Evolutionary conservation across 2,797 vertebrate genomes (phyloP).

Genomic region (Chaenodraco wilsoni): DNA sequence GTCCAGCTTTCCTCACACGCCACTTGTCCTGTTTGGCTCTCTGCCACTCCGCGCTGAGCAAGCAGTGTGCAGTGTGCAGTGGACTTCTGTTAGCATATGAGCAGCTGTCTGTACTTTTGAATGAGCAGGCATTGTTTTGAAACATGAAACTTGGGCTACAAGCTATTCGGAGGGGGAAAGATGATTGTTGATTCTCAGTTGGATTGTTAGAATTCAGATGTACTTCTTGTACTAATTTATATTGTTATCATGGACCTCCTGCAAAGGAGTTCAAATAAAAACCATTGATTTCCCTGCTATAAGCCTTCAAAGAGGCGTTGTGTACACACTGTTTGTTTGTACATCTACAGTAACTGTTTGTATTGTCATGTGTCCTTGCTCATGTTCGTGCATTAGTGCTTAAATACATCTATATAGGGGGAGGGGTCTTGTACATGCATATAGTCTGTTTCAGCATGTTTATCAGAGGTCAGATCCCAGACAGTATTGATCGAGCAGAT

Average conservation of each 20-base stretch:
- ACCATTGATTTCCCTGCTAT: neutral
- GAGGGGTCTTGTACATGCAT: constrained; percentile 1
- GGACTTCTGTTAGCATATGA: constrained; percentile 11
- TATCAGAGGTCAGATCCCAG: constrained; percentile 47
- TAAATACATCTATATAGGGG: neutral
- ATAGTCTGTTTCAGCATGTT: constrained; percentile 12
- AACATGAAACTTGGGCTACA: constrained; percentile 33
- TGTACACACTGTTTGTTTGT: neutral
- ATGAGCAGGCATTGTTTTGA: constrained; percentile 21
- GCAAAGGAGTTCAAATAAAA: neutral
- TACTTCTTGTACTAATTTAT: neutral
- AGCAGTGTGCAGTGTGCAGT: constrained; percentile 6
- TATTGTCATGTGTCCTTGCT: neutral
- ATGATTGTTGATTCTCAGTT: constrained; percentile 1
- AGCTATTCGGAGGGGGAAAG: neutral
- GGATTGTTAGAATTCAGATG: neutral
- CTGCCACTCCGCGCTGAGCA: constrained; percentile 15
- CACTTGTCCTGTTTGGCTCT: constrained; percentile 30
- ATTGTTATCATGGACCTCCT: neutral
- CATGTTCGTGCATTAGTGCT: neutral
- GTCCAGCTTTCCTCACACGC: constrained; percentile 21
- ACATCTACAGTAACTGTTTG: neutral
- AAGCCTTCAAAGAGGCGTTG: constrained; percentile 12
- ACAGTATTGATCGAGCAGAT: constrained; percentile 58
- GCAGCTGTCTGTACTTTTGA: constrained; percentile 21